phyloP scores from a whole-genome alignment of 2,888 invertebrate genomes.

The Diarsia rubi region DNA sequence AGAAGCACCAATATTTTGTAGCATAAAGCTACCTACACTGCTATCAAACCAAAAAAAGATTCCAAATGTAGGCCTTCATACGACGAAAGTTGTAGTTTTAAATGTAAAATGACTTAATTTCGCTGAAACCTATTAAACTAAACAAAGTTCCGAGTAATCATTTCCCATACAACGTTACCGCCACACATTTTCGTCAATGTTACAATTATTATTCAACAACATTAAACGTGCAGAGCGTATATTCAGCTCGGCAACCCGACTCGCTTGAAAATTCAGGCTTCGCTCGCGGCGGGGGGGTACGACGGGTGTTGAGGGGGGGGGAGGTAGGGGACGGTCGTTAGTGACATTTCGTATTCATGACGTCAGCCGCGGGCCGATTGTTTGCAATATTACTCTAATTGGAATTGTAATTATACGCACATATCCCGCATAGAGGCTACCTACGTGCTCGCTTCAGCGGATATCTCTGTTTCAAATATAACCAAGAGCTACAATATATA shows the following conservation, averaged over 20 bases:
- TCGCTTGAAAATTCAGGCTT: conserved; percentile 88
- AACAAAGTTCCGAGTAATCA: conserved; percentile 58
- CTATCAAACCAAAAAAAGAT: neutral
- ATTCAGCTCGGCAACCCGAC: conserved; percentile 76
- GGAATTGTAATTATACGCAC: conserved; percentile 89
- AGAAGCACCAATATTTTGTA: neutral
- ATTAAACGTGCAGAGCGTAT: conserved; percentile 68
- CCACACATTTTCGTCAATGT: conserved; percentile 68
- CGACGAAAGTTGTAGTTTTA: neutral
- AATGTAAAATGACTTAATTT: conserved; percentile 44
- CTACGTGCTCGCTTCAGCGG: conserved; percentile 75
- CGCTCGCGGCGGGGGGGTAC: conserved; percentile 72
- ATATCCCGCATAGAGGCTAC: conserved; percentile 78
- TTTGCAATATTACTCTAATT: conserved; percentile 91
- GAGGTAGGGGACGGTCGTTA: conserved; percentile 84
- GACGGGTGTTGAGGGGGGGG: conserved; percentile 58
- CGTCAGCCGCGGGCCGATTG: conserved; percentile 89
- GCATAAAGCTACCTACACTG: too few relatives aligned
- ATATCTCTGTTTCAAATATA: conserved; percentile 25
- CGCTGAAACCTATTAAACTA: conserved; percentile 49
- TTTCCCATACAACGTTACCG: conserved; percentile 54
- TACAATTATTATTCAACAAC: conserved; percentile 70
- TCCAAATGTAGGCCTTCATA: neutral
- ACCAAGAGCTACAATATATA: neutral
- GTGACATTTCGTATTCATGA: conserved; percentile 91